Percentiles rank a stretch among this genome's conserved stretches.
Evolutionary conservation across 1,140 invertebrate genomes (phyloP).

Genomic region (Microplitis mediator): DNA sequence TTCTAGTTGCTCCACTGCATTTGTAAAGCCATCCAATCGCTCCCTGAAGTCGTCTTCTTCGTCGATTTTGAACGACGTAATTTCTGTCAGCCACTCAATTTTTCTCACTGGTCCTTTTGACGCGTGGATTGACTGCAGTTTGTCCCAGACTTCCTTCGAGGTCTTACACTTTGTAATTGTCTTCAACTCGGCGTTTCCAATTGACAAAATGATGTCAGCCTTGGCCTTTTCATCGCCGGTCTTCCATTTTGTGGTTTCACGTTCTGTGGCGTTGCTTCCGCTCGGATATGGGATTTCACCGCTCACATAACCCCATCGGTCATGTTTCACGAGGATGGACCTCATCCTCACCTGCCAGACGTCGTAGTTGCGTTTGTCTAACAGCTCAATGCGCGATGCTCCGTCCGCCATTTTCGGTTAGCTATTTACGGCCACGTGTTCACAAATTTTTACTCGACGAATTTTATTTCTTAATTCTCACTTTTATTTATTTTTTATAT

Average conservation of each 20-base stretch:
- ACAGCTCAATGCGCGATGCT: not conserved
- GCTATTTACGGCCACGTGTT: not conserved
- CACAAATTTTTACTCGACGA: too few species aligned
- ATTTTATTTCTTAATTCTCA: too few species aligned
- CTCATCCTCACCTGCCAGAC: not conserved
- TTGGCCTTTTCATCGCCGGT: conserved; percentile 27
- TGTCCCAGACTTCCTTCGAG: conserved; percentile 19
- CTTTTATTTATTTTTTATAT: not conserved
- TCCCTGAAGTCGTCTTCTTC: conserved; percentile 8
- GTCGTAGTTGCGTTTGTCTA: not conserved
- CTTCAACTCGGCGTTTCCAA: conserved; percentile 30
- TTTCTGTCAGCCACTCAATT: conserved; percentile 13
- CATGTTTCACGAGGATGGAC: not conserved
- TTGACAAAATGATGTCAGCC: conserved; percentile 34
- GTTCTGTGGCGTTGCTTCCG: too few species aligned
- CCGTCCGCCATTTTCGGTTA: not conserved
- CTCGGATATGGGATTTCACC: too few species aligned
- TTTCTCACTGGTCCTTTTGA: conserved; percentile 28
- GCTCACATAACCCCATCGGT: not conserved
- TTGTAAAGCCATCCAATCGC: not conserved
- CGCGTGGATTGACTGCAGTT: conserved; percentile 19
- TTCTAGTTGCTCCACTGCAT: not conserved
- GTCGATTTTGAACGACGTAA: conserved; percentile 3
- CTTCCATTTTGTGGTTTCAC: conserved; percentile 1
- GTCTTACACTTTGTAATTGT: conserved; percentile 19